Percentiles rank a stretch among this genome's conserved stretches.
Evolutionary conservation across 2,888 invertebrate genomes (phyloP).

Genomic region (Oegoconia quadripuncta): DNA sequence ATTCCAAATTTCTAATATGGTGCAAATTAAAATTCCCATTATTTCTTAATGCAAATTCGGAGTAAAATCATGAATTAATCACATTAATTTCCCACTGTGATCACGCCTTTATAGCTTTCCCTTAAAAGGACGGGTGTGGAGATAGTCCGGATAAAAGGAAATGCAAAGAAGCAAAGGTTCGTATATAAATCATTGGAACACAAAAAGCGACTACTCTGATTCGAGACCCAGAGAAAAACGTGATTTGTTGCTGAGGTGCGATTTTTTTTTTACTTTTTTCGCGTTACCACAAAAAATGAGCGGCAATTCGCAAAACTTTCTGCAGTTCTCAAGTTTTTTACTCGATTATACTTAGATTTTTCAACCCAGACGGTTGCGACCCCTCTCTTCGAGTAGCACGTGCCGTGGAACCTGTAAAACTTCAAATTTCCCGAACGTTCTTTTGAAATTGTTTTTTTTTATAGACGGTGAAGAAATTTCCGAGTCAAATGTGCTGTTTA

Average conservation of each 20-base stretch:
- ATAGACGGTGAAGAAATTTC: conserved; percentile 29
- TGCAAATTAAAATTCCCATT: too few relatives aligned
- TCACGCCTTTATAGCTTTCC: conserved; percentile 23
- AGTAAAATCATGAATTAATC: too few relatives aligned
- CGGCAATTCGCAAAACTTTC: too few relatives aligned
- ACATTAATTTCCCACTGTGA: conserved; percentile 13
- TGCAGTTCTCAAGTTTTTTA: too few relatives aligned
- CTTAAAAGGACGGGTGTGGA: conserved; percentile 27
- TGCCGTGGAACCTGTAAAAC: conserved; percentile 34
- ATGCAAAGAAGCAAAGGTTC: conserved; percentile 39
- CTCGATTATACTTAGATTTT: not conserved
- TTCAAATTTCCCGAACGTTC: conserved; percentile 26
- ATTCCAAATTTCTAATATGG: too few relatives aligned
- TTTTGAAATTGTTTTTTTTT: conserved; percentile 28
- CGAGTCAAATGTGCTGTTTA: conserved; percentile 31
- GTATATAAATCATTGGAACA: conserved; percentile 43
- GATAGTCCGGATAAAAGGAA: conserved; percentile 34
- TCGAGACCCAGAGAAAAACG: conserved; percentile 21
- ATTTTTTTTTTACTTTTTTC: conserved; percentile 9
- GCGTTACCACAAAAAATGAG: not conserved
- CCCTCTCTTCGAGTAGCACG: conserved; percentile 24
- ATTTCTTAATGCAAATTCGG: too few relatives aligned
- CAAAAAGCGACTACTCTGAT: conserved; percentile 36
- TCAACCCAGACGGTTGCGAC: too few relatives aligned
- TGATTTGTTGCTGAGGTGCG: conserved; percentile 27